Conservation (phyloP, 2,888 invertebrate species). For the Abrostola tripartita region DNA sequence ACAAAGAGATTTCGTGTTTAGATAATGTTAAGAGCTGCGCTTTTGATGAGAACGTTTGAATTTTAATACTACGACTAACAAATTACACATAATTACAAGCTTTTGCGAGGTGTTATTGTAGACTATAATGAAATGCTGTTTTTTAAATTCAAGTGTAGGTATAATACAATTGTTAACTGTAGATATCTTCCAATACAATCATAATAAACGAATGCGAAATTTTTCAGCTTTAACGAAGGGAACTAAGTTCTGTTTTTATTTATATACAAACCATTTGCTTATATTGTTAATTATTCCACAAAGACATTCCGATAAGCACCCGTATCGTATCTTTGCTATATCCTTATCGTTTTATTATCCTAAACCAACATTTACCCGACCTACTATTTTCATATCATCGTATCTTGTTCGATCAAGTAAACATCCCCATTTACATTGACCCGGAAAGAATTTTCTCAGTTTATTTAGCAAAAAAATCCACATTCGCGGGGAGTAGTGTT, state of each 20-base stretch:
- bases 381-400: constrained; percentile 54
- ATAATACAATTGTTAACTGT: too few species aligned
- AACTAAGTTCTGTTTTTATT: too few species aligned
- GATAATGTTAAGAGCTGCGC: constrained; percentile 36
- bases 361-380: constrained; percentile 40
- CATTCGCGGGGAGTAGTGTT: constrained; percentile 81
- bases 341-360: constrained; percentile 36
- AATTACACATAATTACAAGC: constrained; percentile 33
- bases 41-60: constrained; percentile 29
- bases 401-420: constrained; percentile 71
- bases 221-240: too few species aligned
- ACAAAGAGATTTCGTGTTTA: constrained; percentile 52
- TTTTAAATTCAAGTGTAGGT: neutral
- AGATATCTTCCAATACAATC: too few species aligned
- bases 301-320: neutral
- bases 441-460: constrained; percentile 79
- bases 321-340: constrained; percentile 15
- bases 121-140: neutral
- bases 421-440: constrained; percentile 82
- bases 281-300: neutral
- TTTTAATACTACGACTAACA: constrained; percentile 32
- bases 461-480: constrained; percentile 82
- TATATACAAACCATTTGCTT: neutral
- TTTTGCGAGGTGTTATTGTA: constrained; percentile 40
- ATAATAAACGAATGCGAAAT: too few species aligned